Percentiles rank a stretch among this genome's conserved stretches.
phyloP scores from a whole-genome alignment of 2,797 vertebrate species.

The Lagorchestes hirsutus region DNA sequence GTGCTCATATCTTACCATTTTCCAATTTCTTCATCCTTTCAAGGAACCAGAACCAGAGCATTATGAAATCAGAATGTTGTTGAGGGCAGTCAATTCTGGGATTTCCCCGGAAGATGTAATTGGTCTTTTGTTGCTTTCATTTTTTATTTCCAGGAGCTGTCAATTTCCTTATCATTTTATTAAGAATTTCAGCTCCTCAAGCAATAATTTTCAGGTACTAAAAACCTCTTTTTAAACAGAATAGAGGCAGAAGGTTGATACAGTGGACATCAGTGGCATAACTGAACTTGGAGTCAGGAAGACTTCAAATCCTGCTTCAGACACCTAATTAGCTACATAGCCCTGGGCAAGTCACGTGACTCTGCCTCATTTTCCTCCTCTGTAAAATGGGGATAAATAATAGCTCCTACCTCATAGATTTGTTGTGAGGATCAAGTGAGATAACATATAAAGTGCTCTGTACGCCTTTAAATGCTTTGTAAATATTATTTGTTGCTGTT shows the following conservation, averaged over 20 bases:
- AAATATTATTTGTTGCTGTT: slow-evolving; percentile 7
- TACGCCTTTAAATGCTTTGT: not conserved
- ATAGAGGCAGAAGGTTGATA: not conserved
- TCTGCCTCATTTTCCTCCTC: not conserved
- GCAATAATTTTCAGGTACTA: not conserved
- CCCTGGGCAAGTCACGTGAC: not conserved
- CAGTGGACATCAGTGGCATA: not conserved
- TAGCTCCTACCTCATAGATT: not conserved
- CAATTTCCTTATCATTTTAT: not conserved
- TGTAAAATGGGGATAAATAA: not conserved
- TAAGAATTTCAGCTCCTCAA: not conserved
- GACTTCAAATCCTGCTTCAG: not conserved
- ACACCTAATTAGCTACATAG: not conserved
- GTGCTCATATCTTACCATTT: not conserved
- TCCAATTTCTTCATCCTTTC: not conserved
- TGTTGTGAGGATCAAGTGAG: not conserved
- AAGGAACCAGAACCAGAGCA: not conserved
- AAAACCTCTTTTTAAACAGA: not conserved
- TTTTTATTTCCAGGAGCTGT: not conserved
- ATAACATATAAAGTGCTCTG: not conserved
- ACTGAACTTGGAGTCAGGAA: not conserved
- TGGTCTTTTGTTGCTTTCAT: not conserved
- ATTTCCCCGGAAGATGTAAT: not conserved
- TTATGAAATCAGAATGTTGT: not conserved
- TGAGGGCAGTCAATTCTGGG: not conserved